Evolutionary conservation across 2,113 vertebrate genomes (phyloP).

Genomic region (Meles meles): DNA sequence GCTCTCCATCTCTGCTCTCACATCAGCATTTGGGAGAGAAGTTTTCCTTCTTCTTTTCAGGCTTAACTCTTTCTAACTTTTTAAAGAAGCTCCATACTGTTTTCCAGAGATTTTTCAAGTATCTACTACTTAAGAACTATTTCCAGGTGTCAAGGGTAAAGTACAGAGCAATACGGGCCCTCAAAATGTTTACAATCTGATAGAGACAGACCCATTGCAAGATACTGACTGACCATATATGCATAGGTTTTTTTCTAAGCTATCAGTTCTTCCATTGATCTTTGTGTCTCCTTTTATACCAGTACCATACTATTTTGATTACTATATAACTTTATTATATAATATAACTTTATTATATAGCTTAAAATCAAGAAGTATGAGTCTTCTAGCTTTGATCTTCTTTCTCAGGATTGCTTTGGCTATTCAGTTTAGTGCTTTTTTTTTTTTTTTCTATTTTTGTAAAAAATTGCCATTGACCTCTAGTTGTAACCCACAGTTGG

Average conservation of each 20-base stretch:
- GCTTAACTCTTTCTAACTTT: background rate
- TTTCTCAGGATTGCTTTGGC: background rate
- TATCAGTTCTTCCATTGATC: background rate
- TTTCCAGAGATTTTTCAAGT: background rate
- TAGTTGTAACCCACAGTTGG: background rate
- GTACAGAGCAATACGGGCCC: background rate
- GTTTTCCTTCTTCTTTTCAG: background rate
- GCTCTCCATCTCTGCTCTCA: background rate
- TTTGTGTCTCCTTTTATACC: background rate
- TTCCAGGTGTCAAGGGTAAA: background rate
- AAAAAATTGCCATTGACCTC: background rate
- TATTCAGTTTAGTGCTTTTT: background rate
- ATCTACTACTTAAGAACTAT: background rate
- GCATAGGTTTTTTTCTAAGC: background rate
- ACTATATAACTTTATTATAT: background rate
- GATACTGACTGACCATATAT: background rate
- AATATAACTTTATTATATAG: background rate
- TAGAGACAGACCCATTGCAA: background rate
- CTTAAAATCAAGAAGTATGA: background rate
- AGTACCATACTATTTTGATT: background rate
- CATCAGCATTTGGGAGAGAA: background rate
- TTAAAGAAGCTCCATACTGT: background rate
- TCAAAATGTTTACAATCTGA: background rate
- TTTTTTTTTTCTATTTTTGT: background rate
- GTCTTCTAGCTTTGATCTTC: background rate